phyloP scores from a whole-genome alignment of 2,797 vertebrate species.

The Varecia variegata region DNA sequence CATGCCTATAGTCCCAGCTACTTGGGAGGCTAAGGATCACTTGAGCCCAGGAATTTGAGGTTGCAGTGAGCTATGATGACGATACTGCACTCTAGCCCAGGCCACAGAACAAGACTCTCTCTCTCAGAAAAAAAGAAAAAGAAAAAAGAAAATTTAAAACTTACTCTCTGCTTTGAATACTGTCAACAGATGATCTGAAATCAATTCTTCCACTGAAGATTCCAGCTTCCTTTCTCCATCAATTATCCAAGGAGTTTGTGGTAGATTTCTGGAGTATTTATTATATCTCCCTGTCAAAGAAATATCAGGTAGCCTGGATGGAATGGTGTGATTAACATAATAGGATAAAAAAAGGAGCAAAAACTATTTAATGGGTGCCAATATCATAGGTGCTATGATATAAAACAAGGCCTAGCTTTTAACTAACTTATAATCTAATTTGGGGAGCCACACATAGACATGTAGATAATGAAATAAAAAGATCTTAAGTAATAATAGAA shows the following conservation, averaged over 20 bases:
- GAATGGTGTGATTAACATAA: slow-evolving; percentile 5
- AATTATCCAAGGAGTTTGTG: slow-evolving; percentile 99
- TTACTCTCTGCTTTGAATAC: slow-evolving; percentile 92
- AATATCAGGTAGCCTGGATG: slow-evolving; percentile 27
- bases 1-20: not conserved
- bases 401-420: slow-evolving; percentile 38
- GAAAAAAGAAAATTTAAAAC: slow-evolving; percentile 64
- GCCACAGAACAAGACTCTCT: not conserved
- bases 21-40: not conserved
- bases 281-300: slow-evolving; percentile 93
- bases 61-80: not conserved
- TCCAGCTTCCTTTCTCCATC: slow-evolving; percentile 98
- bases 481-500: slow-evolving; percentile 38
- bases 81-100: not conserved
- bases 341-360: slow-evolving; percentile 33
- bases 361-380: not conserved
- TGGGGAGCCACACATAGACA: not conserved
- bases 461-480: slow-evolving; percentile 22
- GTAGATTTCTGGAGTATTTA: slow-evolving; percentile 95
- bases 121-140: not conserved
- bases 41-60: not conserved
- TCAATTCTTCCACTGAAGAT: slow-evolving; percentile 98
- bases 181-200: slow-evolving; percentile 90
- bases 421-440: slow-evolving; percentile 26
- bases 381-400: not conserved